Conservation (phyloP, 2,888 invertebrate species). For the Monochamus alternatus region DNA sequence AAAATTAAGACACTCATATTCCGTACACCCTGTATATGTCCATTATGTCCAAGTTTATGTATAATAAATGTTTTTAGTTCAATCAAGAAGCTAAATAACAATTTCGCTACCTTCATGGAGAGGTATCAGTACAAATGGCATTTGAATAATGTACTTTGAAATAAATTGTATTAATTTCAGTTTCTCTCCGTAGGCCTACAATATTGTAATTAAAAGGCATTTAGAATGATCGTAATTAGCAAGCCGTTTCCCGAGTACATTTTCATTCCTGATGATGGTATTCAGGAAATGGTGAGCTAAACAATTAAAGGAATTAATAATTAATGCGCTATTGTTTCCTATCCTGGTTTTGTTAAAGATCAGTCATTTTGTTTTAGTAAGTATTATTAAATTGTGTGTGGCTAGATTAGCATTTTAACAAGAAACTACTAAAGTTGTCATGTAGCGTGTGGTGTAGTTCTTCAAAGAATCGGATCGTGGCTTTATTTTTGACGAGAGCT, state of each 20-base stretch:
- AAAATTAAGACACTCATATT: too few relatives aligned
- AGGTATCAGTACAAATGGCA: background rate
- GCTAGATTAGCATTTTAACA: too few relatives aligned
- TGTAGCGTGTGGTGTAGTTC: too few relatives aligned
- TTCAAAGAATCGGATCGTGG: too few relatives aligned
- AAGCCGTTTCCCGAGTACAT: background rate
- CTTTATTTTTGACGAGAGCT: too few relatives aligned
- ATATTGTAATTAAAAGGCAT: background rate
- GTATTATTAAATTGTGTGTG: too few relatives aligned
- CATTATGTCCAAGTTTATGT: too few relatives aligned
- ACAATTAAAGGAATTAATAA: background rate
- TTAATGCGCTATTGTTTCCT: background rate
- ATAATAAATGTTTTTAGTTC: too few relatives aligned
- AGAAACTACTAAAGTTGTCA: too few relatives aligned
- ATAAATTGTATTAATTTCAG: background rate
- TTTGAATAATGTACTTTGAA: background rate
- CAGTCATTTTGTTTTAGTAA: too few relatives aligned
- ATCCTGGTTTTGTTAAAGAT: background rate
- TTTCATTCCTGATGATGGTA: background rate
- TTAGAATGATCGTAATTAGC: conserved; percentile 3
- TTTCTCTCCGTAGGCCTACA: background rate
- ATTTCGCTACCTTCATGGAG: background rate
- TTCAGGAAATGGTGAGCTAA: background rate
- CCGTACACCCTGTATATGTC: too few relatives aligned
- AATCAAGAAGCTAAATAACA: too few relatives aligned